These are phyloP conservation scores for Bilobella aurantiaca DNA, from an alignment of 1,140 invertebrate genomes.

Conservation along the genomic window DNA sequence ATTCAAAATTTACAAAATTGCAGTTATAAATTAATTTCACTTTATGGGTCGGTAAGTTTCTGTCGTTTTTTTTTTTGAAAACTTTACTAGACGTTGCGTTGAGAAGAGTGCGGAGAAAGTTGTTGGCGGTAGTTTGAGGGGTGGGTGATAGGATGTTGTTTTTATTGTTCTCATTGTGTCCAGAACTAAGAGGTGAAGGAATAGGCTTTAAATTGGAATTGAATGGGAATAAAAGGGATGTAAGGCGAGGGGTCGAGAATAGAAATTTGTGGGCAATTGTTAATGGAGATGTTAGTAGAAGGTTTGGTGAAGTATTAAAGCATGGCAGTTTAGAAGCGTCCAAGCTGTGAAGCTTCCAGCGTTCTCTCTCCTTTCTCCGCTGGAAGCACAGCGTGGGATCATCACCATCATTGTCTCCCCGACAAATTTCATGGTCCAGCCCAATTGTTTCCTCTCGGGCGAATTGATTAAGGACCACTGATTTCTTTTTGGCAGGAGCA, in stretches of 20 bases:
- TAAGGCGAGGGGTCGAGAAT: not conserved
- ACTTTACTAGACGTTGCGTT: too few species aligned
- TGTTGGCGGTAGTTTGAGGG: too few species aligned
- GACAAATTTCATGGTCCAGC: constrained; percentile 29
- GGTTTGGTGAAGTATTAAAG: not conserved
- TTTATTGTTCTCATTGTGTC: not conserved
- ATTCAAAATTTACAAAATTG: too few species aligned
- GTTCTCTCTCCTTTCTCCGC: not conserved
- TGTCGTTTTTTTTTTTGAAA: too few species aligned
- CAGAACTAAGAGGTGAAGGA: too few species aligned
- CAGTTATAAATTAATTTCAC: too few species aligned
- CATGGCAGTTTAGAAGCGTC: too few species aligned
- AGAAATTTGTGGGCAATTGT: not conserved
- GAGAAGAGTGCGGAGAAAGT: too few species aligned
- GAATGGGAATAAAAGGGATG: not conserved
- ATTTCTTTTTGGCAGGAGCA: constrained; percentile 28
- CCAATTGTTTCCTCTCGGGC: not conserved
- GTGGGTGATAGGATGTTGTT: too few species aligned
- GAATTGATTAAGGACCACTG: constrained; percentile 31
- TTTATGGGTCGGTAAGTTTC: too few species aligned
- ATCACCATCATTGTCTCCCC: constrained; percentile 16
- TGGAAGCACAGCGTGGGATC: constrained; percentile 30
- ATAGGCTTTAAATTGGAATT: not conserved
- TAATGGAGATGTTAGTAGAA: constrained; percentile 1
- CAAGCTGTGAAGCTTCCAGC: too few species aligned